Conservation (phyloP, 1,140 invertebrate genomes). For the Diuraphis noxia region DNA sequence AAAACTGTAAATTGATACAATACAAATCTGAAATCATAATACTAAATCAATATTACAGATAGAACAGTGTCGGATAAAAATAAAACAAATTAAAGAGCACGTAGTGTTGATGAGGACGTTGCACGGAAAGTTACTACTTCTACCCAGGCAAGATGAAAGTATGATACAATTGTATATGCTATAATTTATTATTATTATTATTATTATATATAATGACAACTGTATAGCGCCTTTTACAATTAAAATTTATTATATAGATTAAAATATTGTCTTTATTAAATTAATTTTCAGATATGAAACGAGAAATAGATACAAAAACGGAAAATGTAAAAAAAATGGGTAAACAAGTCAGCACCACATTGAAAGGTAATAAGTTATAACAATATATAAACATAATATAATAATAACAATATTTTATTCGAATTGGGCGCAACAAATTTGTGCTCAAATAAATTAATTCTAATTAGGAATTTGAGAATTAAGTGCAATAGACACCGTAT, state of each 20-base stretch:
- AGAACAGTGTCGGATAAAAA: constrained; percentile 56
- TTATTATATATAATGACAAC: background rate
- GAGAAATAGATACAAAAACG: constrained; percentile 54
- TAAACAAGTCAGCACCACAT: constrained; percentile 55
- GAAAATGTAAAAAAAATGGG: constrained; percentile 55
- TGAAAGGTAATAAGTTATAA: constrained; percentile 55
- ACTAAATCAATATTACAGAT: constrained; percentile 55
- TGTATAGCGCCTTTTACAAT: background rate
- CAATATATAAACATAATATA: background rate
- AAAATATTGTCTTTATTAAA: background rate
- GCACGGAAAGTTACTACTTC: constrained; percentile 56
- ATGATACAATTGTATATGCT: constrained; percentile 23
- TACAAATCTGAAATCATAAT: background rate
- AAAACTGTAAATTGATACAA: background rate
- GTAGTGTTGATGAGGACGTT: constrained; percentile 56
- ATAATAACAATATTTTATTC: background rate
- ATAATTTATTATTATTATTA: background rate
- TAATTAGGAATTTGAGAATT: background rate
- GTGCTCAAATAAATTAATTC: background rate
- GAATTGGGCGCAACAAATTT: background rate
- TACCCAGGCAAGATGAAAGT: constrained; percentile 58
- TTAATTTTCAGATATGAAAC: constrained; percentile 55
- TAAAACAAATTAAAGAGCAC: constrained; percentile 56
- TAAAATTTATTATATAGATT: background rate
- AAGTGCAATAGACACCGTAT: background rate